Conservation (phyloP, 2,888 invertebrate species). For the Rutpela maculata region DNA sequence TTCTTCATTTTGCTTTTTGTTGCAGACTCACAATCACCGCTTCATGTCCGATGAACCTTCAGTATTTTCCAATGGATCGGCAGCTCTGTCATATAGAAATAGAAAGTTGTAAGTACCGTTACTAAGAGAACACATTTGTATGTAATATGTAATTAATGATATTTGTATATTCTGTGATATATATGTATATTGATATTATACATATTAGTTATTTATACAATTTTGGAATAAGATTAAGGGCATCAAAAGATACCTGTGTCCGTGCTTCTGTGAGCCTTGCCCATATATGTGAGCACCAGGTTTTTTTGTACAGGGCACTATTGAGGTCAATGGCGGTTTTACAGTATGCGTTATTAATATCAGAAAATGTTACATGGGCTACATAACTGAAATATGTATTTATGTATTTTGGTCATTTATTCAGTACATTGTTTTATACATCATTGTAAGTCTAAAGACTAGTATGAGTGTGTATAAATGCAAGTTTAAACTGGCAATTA, state of each 20-base stretch:
- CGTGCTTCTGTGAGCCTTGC: constrained; percentile 61
- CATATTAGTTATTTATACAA: constrained; percentile 30
- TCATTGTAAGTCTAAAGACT: too few relatives aligned
- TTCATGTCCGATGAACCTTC: constrained; percentile 96
- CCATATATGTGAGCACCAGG: constrained; percentile 46
- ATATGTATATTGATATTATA: constrained; percentile 20
- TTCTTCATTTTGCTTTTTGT: constrained; percentile 59
- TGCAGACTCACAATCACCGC: constrained; percentile 94
- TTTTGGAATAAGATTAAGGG: constrained; percentile 55
- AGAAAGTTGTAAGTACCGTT: constrained; percentile 95
- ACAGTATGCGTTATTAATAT: background rate
- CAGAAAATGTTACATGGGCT: background rate
- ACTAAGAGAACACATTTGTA: constrained; percentile 16
- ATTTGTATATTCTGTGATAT: constrained; percentile 23
- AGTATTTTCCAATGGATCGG: constrained; percentile 97
- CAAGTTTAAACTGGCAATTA: too few relatives aligned
- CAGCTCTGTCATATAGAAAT: constrained; percentile 96
- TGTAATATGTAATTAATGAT: constrained; percentile 26
- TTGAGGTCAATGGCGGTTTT: constrained; percentile 36
- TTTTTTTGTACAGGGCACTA: constrained; percentile 52
- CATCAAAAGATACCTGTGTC: constrained; percentile 73
- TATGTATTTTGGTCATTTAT: background rate
- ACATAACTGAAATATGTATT: background rate
- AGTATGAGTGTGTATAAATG: too few relatives aligned
- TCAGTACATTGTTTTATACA: background rate